These are phyloP conservation scores for Nomada ferruginata DNA, from an alignment of 2,888 invertebrate genomes.

Conservation along the genomic window DNA sequence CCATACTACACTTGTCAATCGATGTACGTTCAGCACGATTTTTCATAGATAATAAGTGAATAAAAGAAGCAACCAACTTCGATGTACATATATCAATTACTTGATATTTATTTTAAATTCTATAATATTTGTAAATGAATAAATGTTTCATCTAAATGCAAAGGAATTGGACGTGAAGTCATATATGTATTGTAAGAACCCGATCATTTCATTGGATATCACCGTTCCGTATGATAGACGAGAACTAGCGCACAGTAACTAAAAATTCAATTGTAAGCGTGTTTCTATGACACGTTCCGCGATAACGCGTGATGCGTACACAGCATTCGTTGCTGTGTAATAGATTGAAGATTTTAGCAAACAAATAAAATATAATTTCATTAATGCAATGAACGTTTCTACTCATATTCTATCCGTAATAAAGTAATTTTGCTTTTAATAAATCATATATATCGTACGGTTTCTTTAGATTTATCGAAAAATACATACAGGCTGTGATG, in stretches of 20 bases:
- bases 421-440: too few relatives aligned
- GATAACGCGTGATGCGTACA: neutral
- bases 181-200: conserved; percentile 8
- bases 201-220: conserved; percentile 50
- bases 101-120: conserved; percentile 18
- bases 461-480: too few relatives aligned
- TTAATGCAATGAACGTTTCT: neutral
- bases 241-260: conserved; percentile 6
- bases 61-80: neutral
- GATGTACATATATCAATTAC: neutral
- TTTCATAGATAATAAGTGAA: conserved; percentile 11
- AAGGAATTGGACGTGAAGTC: conserved; percentile 34
- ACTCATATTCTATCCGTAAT: neutral
- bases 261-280: conserved; percentile 14
- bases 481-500: too few relatives aligned
- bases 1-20: conserved; percentile 40
- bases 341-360: neutral
- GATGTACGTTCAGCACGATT: conserved; percentile 12
- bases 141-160: conserved; percentile 29
- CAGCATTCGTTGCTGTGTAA: neutral
- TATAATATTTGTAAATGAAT: conserved; percentile 24
- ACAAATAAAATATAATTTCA: neutral
- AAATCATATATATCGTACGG: too few relatives aligned
- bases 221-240: conserved; percentile 5
- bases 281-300: conserved; percentile 26